These are phyloP conservation scores for Margaritifera margaritifera DNA, from an alignment of 2,888 invertebrate species.

Conservation along the genomic window DNA sequence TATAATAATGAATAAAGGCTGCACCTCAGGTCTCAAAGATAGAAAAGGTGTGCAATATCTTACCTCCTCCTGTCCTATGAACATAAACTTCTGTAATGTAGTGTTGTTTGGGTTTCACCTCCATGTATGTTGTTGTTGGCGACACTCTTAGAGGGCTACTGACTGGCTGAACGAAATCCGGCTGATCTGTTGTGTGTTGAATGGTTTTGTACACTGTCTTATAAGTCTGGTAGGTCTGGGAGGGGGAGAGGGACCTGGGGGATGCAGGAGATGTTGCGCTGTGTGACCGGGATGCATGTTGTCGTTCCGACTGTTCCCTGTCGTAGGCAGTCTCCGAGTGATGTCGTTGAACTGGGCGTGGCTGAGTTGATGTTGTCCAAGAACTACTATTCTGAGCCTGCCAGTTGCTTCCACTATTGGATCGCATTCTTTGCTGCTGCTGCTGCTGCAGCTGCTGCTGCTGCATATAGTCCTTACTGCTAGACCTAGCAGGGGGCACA, in stretches of 20 bases:
- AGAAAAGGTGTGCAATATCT: slow-evolving; percentile 1
- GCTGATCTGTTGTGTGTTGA: slow-evolving; percentile 37
- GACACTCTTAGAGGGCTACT: slow-evolving; percentile 3
- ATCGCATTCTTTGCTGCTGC: slow-evolving; percentile 31
- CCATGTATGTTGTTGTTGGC: slow-evolving; percentile 13
- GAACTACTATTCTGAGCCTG: slow-evolving; percentile 14
- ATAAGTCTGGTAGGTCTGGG: slow-evolving; percentile 47
- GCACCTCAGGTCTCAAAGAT: too few species aligned
- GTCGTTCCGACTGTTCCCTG: slow-evolving; percentile 31
- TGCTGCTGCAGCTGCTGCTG: slow-evolving; percentile 19
- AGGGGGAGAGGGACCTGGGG: slow-evolving; percentile 39
- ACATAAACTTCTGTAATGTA: slow-evolving; percentile 66
- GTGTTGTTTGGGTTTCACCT: slow-evolving; percentile 45
- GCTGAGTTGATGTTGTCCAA: slow-evolving; percentile 30
- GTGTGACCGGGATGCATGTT: slow-evolving; percentile 29
- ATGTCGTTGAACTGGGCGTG: slow-evolving; percentile 30
- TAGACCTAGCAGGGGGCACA: slow-evolving; percentile 51
- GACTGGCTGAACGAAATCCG: slow-evolving; percentile 33
- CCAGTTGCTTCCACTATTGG: slow-evolving; percentile 48
- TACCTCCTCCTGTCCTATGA: slow-evolving; percentile 51
- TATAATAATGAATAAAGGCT: too few species aligned
- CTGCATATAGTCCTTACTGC: slow-evolving; percentile 63
- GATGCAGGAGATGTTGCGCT: slow-evolving; percentile 39
- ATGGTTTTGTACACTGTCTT: slow-evolving; percentile 53
- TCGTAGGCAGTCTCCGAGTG: slow-evolving; percentile 37